phyloP scores from a whole-genome alignment of 2,113 vertebrate genomes.

The pig (Sus scrofa) region T2T-Sscrofa CM000828.6:62897001-62897500 shows the following conservation, averaged over 20 bases:
- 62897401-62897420: background rate
- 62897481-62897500: background rate
- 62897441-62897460: background rate
- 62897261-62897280: fast-evolving
- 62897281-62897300: background rate
- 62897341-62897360: background rate
- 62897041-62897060: background rate
- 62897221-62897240: background rate
- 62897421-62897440: background rate
- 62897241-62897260: background rate
- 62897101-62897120: background rate
- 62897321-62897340: background rate
- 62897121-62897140: background rate
- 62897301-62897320: background rate
- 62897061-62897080: background rate
- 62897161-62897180: background rate
- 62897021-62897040: background rate
- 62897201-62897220: background rate
- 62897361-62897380: background rate
- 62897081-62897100: background rate
- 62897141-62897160: background rate
- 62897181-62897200: background rate
- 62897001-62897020: background rate
- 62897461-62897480: background rate
- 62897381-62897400: background rate